Evolutionary conservation across 2,888 invertebrate species (phyloP).

Genomic region (Clitarchus hookeri): DNA sequence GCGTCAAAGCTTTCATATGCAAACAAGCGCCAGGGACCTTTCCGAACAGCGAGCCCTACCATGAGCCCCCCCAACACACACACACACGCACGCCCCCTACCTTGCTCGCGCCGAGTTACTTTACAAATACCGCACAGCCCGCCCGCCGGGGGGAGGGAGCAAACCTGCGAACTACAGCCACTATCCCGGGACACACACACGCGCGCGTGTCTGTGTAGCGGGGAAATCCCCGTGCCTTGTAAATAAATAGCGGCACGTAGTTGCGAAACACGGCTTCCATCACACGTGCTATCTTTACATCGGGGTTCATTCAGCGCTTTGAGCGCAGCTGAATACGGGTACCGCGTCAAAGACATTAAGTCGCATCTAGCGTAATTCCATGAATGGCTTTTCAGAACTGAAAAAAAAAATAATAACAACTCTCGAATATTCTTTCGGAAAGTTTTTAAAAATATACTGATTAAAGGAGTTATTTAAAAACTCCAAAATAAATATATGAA

Average conservation of each 20-base stretch:
- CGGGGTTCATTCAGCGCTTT: no score
- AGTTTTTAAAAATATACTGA: background rate
- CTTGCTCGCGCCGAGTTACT: background rate
- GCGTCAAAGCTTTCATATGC: constrained; percentile 37
- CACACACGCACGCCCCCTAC: background rate
- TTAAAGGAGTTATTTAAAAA: background rate
- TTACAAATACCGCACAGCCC: background rate
- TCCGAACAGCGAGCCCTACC: background rate
- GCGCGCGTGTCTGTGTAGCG: no score
- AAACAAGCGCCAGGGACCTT: constrained; percentile 30
- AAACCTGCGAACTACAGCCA: background rate
- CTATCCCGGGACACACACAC: background rate
- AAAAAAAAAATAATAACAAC: background rate
- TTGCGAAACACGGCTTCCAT: no score
- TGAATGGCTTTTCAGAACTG: background rate
- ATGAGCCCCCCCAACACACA: background rate
- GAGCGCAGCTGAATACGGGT: background rate
- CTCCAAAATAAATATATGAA: no score
- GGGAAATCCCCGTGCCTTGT: no score
- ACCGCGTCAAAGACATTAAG: background rate
- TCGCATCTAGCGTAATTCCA: background rate
- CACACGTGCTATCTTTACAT: no score
- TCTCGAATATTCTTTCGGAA: background rate
- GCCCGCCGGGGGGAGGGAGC: background rate
- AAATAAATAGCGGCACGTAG: no score